Conservation (phyloP, 2,888 invertebrate genomes). For the Saturnia pavonia region DNA sequence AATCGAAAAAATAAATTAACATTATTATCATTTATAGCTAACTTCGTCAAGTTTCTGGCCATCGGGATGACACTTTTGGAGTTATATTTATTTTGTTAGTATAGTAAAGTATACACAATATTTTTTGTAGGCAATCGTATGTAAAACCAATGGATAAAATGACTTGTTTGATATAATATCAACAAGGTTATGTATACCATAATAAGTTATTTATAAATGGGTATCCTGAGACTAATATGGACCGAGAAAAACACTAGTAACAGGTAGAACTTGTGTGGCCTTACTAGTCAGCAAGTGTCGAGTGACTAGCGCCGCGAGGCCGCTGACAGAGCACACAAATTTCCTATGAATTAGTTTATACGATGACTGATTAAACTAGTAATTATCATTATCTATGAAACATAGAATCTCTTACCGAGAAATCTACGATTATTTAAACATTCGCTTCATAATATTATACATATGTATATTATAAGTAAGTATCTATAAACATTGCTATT, state of each 20-base stretch:
- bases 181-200: background rate
- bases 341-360: slow-evolving; percentile 66
- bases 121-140: background rate
- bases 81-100: too few species aligned
- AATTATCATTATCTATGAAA: slow-evolving; percentile 44
- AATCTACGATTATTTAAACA: background rate
- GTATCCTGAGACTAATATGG: slow-evolving; percentile 47
- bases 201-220: slow-evolving; percentile 43
- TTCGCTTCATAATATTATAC: background rate
- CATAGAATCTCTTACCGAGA: background rate
- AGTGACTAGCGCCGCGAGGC: slow-evolving; percentile 53
- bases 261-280: slow-evolving; percentile 49
- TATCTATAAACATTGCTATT: too few species aligned
- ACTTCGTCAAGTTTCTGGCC: too few species aligned
- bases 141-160: background rate
- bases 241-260: slow-evolving; percentile 49
- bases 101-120: too few species aligned
- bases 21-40: too few species aligned
- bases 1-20: too few species aligned
- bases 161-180: slow-evolving; percentile 7
- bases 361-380: slow-evolving; percentile 53
- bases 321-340: slow-evolving; percentile 61
- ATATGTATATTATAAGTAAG: background rate
- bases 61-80: too few species aligned
- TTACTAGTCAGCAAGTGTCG: slow-evolving; percentile 57